Evolutionary conservation across 53 echinoderm and acorn worm genomes (phyloP).

Genomic region (Holothuria leucospilota): DNA sequence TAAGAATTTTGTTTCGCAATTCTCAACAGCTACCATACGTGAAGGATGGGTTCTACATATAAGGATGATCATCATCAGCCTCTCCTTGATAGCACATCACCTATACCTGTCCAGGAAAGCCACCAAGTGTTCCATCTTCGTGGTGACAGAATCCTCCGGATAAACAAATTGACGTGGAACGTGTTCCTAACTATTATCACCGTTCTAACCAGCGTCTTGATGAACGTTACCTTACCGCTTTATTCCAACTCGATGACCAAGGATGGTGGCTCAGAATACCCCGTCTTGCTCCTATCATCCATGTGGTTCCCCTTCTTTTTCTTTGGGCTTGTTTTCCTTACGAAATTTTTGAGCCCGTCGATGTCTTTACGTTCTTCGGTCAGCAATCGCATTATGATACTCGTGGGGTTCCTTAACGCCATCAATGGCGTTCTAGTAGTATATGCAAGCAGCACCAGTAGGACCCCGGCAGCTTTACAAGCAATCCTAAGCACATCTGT

Average conservation of each 20-base stretch:
- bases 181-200: slow-evolving; percentile 82
- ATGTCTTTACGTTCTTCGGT: slow-evolving; percentile 56
- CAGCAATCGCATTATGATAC: slow-evolving; percentile 61
- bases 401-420: slow-evolving; percentile 77
- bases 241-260: slow-evolving; percentile 74
- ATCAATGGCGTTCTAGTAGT: slow-evolving; percentile 87
- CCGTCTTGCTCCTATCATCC: slow-evolving; percentile 72
- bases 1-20: no score
- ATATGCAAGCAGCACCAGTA: slow-evolving; percentile 72
- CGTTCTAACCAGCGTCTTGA: slow-evolving; percentile 69
- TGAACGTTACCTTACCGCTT: slow-evolving; percentile 82
- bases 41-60: no score
- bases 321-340: slow-evolving; percentile 68
- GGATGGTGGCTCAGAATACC: slow-evolving; percentile 70
- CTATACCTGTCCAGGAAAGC: background rate
- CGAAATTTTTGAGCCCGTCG: slow-evolving; percentile 63
- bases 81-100: no score
- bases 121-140: slow-evolving; percentile 26
- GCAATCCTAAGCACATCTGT: slow-evolving; percentile 83
- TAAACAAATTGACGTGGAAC: slow-evolving; percentile 63
- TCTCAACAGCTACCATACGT: no score
- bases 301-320: slow-evolving; percentile 92
- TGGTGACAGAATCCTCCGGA: slow-evolving; percentile 34
- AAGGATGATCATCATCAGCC: no score
- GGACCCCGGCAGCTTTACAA: slow-evolving; percentile 83